Conservation (phyloP, 2,113 vertebrate genomes). For the Terrapene triunguis region DNA sequence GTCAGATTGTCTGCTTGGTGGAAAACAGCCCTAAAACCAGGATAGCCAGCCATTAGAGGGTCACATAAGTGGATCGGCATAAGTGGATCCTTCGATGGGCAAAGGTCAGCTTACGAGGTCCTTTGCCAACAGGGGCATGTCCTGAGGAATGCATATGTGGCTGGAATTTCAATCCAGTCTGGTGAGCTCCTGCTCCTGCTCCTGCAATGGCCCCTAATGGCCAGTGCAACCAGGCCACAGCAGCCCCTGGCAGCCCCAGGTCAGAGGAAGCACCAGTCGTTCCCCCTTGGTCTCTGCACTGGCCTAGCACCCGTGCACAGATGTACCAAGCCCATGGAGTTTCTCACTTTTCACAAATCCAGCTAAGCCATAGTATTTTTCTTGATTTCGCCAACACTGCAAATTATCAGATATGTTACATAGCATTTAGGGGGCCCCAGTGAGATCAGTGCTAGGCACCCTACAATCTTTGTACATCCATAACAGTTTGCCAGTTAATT, state of each 20-base stretch:
- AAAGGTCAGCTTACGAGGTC: background rate
- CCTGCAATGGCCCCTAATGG: background rate
- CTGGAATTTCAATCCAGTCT: rapidly evolving
- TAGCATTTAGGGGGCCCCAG: background rate
- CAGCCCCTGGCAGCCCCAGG: background rate
- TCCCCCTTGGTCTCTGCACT: background rate
- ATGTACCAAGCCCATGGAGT: background rate
- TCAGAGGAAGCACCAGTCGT: background rate
- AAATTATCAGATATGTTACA: background rate
- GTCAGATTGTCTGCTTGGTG: background rate
- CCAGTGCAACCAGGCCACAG: background rate
- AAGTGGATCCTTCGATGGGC: background rate
- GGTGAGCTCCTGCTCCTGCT: background rate
- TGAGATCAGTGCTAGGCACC: background rate
- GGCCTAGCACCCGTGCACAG: background rate
- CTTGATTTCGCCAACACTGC: background rate
- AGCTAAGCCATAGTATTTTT: rapidly evolving
- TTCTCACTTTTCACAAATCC: background rate
- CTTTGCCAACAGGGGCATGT: background rate
- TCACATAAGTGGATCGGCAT: background rate
- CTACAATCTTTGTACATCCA: background rate
- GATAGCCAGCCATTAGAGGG: rapidly evolving
- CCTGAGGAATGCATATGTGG: rapidly evolving
- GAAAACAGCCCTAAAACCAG: background rate
- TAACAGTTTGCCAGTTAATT: background rate